These are phyloP conservation scores for Spodoptera exigua DNA, from an alignment of 2,888 invertebrate species.

Conservation along the genomic window DNA sequence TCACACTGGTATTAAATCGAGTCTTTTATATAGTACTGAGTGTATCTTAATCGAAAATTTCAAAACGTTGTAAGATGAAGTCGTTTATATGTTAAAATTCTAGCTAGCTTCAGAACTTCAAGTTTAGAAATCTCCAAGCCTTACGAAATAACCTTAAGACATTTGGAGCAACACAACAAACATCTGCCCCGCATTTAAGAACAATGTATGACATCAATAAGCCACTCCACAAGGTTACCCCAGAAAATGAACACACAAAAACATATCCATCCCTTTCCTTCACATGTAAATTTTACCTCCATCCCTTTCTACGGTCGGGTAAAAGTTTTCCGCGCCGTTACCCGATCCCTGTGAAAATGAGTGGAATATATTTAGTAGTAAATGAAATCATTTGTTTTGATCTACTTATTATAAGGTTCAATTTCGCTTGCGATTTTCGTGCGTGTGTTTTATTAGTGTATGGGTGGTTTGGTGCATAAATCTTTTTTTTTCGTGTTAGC, in stretches of 20 bases:
- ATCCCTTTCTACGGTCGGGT: conserved; percentile 60
- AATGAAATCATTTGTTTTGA: conserved; percentile 83
- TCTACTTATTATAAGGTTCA: conserved; percentile 65
- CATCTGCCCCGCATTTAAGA: conserved; percentile 74
- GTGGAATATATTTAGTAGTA: conserved; percentile 78
- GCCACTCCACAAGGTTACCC: conserved; percentile 65
- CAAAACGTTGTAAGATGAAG: too few relatives aligned
- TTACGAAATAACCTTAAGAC: conserved; percentile 54
- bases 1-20: too few relatives aligned
- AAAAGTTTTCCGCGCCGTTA: conserved; percentile 76
- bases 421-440: conserved; percentile 35
- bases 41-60: too few relatives aligned
- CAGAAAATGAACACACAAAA: conserved; percentile 54
- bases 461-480: conserved; percentile 25
- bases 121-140: conserved; percentile 4
- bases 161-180: conserved; percentile 55
- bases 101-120: too few relatives aligned
- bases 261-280: conserved; percentile 52
- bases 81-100: too few relatives aligned
- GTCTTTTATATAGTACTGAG: too few relatives aligned
- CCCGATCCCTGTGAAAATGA: conserved; percentile 73
- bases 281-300: conserved; percentile 21
- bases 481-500: conserved; percentile 5
- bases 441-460: conserved; percentile 36
- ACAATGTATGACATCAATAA: conserved; percentile 78